Percentiles rank a stretch among this genome's conserved stretches.
These are phyloP conservation scores for Scaptomyza polygonia DNA, from an alignment of 2,888 invertebrate species.

Conservation along the genomic window DNA sequence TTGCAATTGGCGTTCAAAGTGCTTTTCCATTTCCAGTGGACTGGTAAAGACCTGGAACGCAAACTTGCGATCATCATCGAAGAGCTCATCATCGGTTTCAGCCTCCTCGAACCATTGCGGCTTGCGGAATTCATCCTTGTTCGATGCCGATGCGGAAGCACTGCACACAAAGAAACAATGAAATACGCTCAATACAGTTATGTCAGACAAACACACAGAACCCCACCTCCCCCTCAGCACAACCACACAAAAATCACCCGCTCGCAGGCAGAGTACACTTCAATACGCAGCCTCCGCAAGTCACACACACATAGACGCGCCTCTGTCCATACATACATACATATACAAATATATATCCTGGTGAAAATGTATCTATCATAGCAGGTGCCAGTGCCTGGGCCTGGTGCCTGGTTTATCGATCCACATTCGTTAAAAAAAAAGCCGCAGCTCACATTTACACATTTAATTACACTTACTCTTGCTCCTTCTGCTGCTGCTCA, in stretches of 20 bases:
- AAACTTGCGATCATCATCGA: slow-evolving; percentile 83
- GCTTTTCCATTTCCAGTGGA: slow-evolving; percentile 87
- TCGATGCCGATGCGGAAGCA: slow-evolving; percentile 60
- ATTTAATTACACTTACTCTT: slow-evolving; percentile 50
- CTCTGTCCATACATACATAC: slow-evolving; percentile 8
- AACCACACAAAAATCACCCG: slow-evolving; percentile 1
- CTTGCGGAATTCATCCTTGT: slow-evolving; percentile 84
- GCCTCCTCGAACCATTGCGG: slow-evolving; percentile 84
- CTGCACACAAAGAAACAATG: slow-evolving; percentile 19
- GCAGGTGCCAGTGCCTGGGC: slow-evolving; percentile 63
- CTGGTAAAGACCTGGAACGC: slow-evolving; percentile 86
- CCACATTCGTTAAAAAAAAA: slow-evolving; percentile 38
- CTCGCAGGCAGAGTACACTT: slow-evolving; percentile 17
- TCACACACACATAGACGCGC: slow-evolving; percentile 8
- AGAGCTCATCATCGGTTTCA: slow-evolving; percentile 84
- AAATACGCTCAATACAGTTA: slow-evolving; percentile 14
- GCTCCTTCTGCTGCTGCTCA: slow-evolving; percentile 54
- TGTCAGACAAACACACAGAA: slow-evolving; percentile 4
- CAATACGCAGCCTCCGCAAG: slow-evolving; percentile 76
- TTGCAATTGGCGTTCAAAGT: slow-evolving; percentile 87
- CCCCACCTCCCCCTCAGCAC: slow-evolving; percentile 5
- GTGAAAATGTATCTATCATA: slow-evolving; percentile 71
- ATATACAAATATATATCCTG: slow-evolving; percentile 60
- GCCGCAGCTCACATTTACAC: slow-evolving; percentile 30
- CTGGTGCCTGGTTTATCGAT: slow-evolving; percentile 64